phyloP scores from a whole-genome alignment of 2,113 vertebrate species.

The Diadophis punctatus region DNA sequence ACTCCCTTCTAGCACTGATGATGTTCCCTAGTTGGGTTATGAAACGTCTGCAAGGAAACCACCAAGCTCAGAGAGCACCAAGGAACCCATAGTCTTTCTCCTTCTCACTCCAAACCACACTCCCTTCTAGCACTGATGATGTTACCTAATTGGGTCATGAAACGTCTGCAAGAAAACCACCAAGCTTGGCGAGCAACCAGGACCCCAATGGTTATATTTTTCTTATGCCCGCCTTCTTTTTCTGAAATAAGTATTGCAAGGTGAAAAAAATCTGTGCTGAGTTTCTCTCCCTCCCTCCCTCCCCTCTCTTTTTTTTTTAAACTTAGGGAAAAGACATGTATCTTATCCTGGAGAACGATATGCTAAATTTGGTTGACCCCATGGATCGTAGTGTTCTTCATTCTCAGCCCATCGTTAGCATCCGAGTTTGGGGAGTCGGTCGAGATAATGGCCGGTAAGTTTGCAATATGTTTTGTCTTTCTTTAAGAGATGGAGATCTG shows the following conservation, averaged over 20 bases:
- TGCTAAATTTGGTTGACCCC: slow-evolving; percentile 89
- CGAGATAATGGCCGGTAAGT: slow-evolving; percentile 93
- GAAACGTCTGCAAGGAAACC: neutral
- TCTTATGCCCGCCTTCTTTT: neutral
- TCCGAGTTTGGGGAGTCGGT: slow-evolving; percentile 94
- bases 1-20: neutral
- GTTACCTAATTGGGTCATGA: neutral
- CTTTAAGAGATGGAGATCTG: rapidly evolving
- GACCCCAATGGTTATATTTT: neutral
- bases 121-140: neutral
- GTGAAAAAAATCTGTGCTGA: neutral
- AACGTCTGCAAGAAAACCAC: neutral
- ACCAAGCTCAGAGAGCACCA: neutral
- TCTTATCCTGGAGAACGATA: slow-evolving; percentile 88
- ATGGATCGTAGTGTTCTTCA: slow-evolving; percentile 89
- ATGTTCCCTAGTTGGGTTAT: neutral
- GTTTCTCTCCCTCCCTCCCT: too few species aligned
- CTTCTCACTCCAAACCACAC: too few species aligned
- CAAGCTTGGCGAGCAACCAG: neutral
- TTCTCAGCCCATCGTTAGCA: slow-evolving; percentile 94
- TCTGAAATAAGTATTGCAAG: neutral
- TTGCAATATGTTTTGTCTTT: neutral
- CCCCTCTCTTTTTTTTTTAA: slow-evolving; percentile 6
- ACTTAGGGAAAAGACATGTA: slow-evolving; percentile 93
- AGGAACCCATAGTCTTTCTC: too few species aligned